A percentile compares a stretch with the other conserved stretches of the same genome.
Evolutionary conservation across 2,797 vertebrate species (phyloP).

Genomic region (Sebastes wilsoni): DNA sequence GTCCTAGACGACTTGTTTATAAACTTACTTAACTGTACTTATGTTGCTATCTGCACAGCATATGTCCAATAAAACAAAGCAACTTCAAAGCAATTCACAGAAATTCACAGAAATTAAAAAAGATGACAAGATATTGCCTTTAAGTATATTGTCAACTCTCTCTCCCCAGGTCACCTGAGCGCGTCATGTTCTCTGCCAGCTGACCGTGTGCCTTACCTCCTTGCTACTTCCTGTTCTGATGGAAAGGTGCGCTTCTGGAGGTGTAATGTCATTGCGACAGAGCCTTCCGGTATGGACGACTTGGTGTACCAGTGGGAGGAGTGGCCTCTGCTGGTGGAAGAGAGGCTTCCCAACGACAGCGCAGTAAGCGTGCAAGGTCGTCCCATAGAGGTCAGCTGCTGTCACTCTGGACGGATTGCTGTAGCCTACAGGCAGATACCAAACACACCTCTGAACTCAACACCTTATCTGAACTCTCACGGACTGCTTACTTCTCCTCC

Average conservation of each 20-base stretch:
- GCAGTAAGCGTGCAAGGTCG: slow-evolving; percentile 86
- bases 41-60: background rate
- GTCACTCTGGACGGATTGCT: slow-evolving; percentile 93
- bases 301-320: slow-evolving; percentile 91
- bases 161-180: slow-evolving; percentile 91
- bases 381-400: slow-evolving; percentile 92
- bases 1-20: background rate
- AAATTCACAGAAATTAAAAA: background rate
- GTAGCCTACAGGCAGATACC: slow-evolving; percentile 88
- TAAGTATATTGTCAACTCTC: slow-evolving; percentile 5
- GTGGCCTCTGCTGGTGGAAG: slow-evolving; percentile 94
- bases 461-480: slow-evolving; percentile 52
- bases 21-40: background rate
- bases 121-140: background rate
- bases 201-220: slow-evolving; percentile 92
- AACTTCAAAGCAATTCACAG: background rate
- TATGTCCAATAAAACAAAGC: background rate
- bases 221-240: slow-evolving; percentile 96
- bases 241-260: slow-evolving; percentile 95
- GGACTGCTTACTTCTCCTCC: slow-evolving; percentile 49
- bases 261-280: slow-evolving; percentile 79
- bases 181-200: slow-evolving; percentile 94
- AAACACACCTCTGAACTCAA: slow-evolving; percentile 47
- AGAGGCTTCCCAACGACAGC: slow-evolving; percentile 86
- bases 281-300: slow-evolving; percentile 54